phyloP scores from a whole-genome alignment of 2,113 vertebrate genomes.

The Myanophis thanlyinensis region DNA sequence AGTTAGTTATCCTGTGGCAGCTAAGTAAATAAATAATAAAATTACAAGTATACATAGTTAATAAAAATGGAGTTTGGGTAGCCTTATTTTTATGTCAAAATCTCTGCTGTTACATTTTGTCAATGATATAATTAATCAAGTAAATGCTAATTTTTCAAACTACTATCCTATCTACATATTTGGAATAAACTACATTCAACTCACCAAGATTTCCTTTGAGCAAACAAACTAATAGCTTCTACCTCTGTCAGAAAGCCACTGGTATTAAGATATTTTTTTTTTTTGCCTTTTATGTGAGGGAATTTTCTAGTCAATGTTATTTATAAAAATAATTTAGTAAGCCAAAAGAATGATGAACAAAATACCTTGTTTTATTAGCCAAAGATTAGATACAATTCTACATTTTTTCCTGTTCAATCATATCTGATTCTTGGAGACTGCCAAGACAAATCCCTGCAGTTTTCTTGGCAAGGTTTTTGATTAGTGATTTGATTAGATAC shows the following conservation, averaged over 20 bases:
- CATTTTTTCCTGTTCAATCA: background rate
- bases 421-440: background rate
- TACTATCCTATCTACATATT: background rate
- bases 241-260: background rate
- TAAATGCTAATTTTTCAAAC: background rate
- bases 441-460: background rate
- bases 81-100: background rate
- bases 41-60: background rate
- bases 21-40: background rate
- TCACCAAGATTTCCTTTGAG: background rate
- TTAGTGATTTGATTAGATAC: background rate
- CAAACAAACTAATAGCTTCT: background rate
- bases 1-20: too few relatives aligned
- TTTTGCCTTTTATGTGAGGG: background rate
- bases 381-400: background rate
- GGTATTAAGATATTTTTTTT: background rate
- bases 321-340: background rate
- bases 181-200: background rate
- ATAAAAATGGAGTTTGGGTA: background rate
- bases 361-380: background rate
- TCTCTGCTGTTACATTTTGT: background rate
- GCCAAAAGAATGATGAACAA: background rate
- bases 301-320: background rate
- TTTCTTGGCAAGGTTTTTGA: background rate
- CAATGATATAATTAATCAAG: background rate